Conservation (phyloP, 2,888 invertebrate species). For the Disparrhopalites patrizii region DNA sequence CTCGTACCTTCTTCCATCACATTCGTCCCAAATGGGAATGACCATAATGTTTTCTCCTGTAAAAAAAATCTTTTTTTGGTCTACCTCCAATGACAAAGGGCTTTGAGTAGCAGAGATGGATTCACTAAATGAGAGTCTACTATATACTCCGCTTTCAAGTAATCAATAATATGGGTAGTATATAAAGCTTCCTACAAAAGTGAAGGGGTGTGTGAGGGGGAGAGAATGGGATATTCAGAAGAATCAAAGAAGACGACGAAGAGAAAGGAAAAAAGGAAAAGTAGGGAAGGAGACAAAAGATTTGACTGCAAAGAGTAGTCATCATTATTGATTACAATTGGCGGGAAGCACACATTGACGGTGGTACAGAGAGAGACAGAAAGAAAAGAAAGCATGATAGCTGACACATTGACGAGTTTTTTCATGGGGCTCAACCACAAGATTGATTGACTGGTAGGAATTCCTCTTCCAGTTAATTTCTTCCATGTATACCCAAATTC, state of each 20-base stretch:
- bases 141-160: no score
- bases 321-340: conserved; percentile 17
- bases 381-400: not conserved
- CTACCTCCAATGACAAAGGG: conserved; percentile 2
- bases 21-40: not conserved
- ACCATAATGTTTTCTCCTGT: not conserved
- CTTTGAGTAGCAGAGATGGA: not conserved
- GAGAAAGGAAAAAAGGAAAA: not conserved
- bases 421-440: conserved; percentile 6
- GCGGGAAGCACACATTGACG: not conserved
- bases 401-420: conserved; percentile 18
- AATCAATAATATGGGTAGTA: not conserved
- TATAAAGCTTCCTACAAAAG: not conserved
- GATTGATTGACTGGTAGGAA: conserved; percentile 29
- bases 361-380: not conserved
- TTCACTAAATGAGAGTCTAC: not conserved
- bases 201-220: not conserved
- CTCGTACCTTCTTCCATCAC: no score
- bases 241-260: not conserved
- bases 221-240: not conserved
- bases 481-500: no score
- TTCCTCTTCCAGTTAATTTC: conserved; percentile 20
- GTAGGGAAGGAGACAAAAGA: conserved; percentile 1
- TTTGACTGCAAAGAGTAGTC: conserved; percentile 10
- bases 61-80: no score